A percentile compares a stretch with the other conserved stretches of the same genome.
Evolutionary conservation across 2,113 vertebrate genomes (phyloP).

Genomic region (Microtus ochrogaster): DNA sequence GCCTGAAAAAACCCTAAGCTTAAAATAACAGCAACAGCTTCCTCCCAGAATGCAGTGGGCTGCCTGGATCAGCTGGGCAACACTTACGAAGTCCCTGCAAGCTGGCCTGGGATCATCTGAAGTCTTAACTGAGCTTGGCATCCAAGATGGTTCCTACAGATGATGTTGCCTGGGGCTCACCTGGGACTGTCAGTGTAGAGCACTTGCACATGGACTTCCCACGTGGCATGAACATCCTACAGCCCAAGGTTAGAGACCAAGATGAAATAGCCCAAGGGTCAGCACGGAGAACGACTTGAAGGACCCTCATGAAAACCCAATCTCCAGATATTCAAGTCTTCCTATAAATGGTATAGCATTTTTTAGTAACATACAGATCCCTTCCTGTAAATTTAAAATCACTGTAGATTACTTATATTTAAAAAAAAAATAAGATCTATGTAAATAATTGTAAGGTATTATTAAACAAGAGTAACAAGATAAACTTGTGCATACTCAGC

Average conservation of each 20-base stretch:
- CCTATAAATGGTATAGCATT: neutral
- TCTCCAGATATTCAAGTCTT: neutral
- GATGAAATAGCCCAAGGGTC: neutral
- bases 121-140: neutral
- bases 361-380: neutral
- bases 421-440: neutral
- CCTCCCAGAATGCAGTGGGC: neutral
- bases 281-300: neutral
- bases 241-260: neutral
- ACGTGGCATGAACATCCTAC: neutral
- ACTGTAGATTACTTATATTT: neutral
- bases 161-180: neutral
- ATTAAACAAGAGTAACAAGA: neutral
- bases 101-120: neutral
- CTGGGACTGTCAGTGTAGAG: neutral
- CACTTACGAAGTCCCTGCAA: neutral
- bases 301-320: too few relatives aligned
- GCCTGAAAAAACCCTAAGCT: neutral
- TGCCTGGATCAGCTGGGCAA: neutral
- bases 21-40: neutral
- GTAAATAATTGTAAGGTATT: neutral
- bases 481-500: neutral
- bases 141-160: neutral
- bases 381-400: neutral
- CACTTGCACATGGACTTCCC: neutral